Conservation (phyloP, 1,140 invertebrate genomes). For the Sycobia sp. region DNA sequence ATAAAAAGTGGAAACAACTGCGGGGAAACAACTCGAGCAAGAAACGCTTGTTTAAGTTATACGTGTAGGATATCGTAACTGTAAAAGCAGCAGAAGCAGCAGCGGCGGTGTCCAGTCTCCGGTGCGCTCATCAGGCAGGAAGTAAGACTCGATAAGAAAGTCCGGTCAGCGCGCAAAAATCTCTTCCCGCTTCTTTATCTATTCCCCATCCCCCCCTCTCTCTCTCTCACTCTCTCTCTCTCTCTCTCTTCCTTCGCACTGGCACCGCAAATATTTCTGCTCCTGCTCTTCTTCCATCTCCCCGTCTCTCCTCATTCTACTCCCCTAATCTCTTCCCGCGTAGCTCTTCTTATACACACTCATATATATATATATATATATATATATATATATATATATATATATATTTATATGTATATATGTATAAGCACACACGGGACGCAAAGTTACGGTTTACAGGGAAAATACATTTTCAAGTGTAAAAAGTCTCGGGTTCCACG, state of each 20-base stretch:
- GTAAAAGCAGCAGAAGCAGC: background rate
- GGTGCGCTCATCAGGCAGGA: no score
- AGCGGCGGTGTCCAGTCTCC: background rate
- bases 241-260: background rate
- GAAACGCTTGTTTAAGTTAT: no score
- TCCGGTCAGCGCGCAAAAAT: constrained; percentile 37
- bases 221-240: constrained; percentile 33
- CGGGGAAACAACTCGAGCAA: no score
- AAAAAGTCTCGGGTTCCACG: constrained; percentile 30
- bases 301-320: no score
- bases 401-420: no score
- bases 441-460: background rate
- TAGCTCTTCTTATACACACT: no score
- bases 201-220: constrained; percentile 28
- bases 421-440: background rate
- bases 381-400: no score
- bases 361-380: no score
- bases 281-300: background rate
- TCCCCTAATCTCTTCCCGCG: no score
- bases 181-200: constrained; percentile 12
- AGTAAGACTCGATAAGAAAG: constrained; percentile 23
- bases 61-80: no score
- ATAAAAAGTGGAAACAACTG: no score
- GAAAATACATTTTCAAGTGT: constrained; percentile 22
- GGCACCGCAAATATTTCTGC: no score